Evolutionary conservation across 1,140 invertebrate species (phyloP), one percentile per base, ranked within the genome.

Genomic region (Carposina sasakii): DNA sequence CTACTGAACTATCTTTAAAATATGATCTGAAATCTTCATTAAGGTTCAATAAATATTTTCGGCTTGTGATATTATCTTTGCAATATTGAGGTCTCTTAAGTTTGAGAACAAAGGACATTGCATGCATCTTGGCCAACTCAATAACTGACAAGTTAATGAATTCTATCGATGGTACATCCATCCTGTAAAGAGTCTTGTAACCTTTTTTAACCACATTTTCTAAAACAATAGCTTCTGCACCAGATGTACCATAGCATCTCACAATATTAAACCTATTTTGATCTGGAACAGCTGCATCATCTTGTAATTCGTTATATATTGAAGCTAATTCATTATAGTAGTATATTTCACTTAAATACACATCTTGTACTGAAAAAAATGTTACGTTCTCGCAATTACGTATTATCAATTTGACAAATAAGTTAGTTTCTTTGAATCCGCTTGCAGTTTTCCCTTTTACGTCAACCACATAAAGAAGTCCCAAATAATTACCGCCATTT

Each of bases 371-470:
- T 0, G 69, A 65, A 42, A 67, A 55, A 0, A 76, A 50, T 58
- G 48, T 54, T 28, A 59, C 43, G 26, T 59, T 42, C 23, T 68
- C 63, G 3, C 51, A 16, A 23, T 66, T 60, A 31, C 52, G 43
- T 48, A 69, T 63, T 2, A 72, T 67, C 1, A 52, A 46, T 54
- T 79, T 79, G 12, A 75, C 42, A 47, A 79, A 79, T 39, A 79
- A 54, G 31, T 67, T 58, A 2, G 51, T 62, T 51, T 63, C 58
- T 46, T 71, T 64, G 0, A 54, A 17, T 0, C 50, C 58, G 8
- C 62, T 33, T 44, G 24, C 36, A 3, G 60, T 67, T 55, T 47
- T 21, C 12, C 70, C 70, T 30, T 19, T 54, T 9, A 73, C 22
- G 39, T 71, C 54, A 19, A 69, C 52, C 59, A 70, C 68, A 33